A percentile compares a stretch with the other conserved stretches of the same genome.
phyloP scores from a whole-genome alignment of 2,113 vertebrate species.

The Colinus virginianus region DNA sequence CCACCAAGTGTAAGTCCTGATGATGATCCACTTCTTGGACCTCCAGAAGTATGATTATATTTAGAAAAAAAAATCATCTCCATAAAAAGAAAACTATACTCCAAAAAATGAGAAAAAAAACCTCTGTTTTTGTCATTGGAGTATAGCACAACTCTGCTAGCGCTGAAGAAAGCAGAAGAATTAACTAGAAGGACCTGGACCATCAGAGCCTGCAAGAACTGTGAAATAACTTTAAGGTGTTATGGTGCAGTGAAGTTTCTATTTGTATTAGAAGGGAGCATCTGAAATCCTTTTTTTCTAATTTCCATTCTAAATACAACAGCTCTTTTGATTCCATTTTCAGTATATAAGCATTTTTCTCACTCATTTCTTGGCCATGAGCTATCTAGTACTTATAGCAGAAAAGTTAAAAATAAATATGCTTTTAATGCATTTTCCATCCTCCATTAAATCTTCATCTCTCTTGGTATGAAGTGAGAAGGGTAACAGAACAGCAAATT shows the following conservation, averaged over 20 bases:
- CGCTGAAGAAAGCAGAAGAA: accelerated
- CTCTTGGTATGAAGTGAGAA: neutral
- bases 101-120: neutral
- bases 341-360: neutral
- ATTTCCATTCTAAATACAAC: neutral
- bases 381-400: neutral
- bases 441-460: neutral
- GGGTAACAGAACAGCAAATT: neutral
- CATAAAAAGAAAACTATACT: neutral
- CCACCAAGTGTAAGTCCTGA: neutral
- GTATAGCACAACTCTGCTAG: accelerated
- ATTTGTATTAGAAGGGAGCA: neutral
- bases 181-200: neutral
- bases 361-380: neutral
- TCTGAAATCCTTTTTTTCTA: neutral
- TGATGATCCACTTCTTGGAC: neutral
- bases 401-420: neutral
- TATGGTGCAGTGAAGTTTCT: accelerated
- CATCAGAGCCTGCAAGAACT: neutral
- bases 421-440: neutral
- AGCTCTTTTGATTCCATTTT: neutral
- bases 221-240: accelerated
- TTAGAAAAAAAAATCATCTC: neutral
- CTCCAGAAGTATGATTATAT: neutral
- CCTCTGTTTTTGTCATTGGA: neutral